A percentile compares a stretch with the other conserved stretches of the same genome.
Evolutionary conservation across 2,797 vertebrate genomes (phyloP).

Genomic region (Sebastiscus tertius): DNA sequence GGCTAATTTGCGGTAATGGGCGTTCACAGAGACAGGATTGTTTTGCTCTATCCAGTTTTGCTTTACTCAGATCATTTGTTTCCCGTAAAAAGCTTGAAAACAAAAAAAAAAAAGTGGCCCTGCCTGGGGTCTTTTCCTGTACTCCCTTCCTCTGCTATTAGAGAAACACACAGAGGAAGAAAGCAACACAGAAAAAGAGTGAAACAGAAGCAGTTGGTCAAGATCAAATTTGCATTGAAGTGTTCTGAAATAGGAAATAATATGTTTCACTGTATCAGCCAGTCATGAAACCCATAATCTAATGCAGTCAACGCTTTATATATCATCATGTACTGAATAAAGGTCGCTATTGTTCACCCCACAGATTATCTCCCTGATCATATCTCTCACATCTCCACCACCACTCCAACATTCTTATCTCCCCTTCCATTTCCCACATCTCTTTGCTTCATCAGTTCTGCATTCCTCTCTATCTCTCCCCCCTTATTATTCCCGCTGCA

Average conservation of each 20-base stretch:
- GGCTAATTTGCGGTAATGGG: slow-evolving; percentile 43
- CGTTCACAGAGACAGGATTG: slow-evolving; percentile 58
- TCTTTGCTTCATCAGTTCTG: not conserved
- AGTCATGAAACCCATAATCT: not conserved
- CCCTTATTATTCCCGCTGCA: not conserved
- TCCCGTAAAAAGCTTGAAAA: slow-evolving; percentile 52
- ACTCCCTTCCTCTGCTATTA: slow-evolving; percentile 29
- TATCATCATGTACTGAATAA: not conserved
- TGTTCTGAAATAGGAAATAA: not conserved
- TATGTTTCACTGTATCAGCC: not conserved
- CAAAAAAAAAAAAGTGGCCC: slow-evolving; percentile 28
- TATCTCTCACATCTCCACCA: slow-evolving; percentile 25
- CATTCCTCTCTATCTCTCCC: slow-evolving; percentile 3
- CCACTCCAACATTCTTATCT: slow-evolving; percentile 14
- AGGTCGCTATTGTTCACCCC: not conserved
- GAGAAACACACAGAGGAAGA: slow-evolving; percentile 8
- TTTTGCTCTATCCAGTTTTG: slow-evolving; percentile 49
- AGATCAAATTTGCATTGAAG: not conserved
- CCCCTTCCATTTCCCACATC: not conserved
- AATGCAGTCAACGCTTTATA: not conserved
- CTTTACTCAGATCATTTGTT: slow-evolving; percentile 52
- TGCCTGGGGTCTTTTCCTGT: slow-evolving; percentile 14
- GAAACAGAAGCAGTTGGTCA: not conserved
- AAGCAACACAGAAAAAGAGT: not conserved
- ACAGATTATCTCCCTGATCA: not conserved